Percentiles rank a stretch among this genome's conserved stretches.
Conservation (phyloP, 1,140 invertebrate species). For the Penaeus chinensis region DNA sequence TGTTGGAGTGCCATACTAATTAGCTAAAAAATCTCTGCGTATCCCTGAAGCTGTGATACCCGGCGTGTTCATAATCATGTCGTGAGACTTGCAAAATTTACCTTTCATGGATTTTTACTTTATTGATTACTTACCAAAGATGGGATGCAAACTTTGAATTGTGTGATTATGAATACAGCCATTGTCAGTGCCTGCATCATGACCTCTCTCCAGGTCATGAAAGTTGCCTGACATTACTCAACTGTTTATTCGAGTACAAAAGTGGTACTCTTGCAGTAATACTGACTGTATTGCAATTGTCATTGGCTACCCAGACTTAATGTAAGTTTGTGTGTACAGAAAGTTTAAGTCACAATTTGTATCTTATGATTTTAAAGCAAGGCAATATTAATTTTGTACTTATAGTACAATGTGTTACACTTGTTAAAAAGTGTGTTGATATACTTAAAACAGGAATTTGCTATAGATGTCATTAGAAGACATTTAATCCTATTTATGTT, state of each 20-base stretch:
- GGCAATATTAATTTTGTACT: constrained; percentile 57
- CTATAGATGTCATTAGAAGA: constrained; percentile 44
- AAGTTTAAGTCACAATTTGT: constrained; percentile 29
- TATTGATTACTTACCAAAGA: neutral
- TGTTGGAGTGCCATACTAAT: constrained; percentile 33
- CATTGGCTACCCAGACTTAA: constrained; percentile 42
- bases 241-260: constrained; percentile 31
- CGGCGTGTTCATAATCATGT: constrained; percentile 45
- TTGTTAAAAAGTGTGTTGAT: constrained; percentile 56
- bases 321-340: constrained; percentile 30
- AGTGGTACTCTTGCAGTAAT: constrained; percentile 37
- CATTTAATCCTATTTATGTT: constrained; percentile 45
- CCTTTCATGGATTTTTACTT: neutral
- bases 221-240: constrained; percentile 9
- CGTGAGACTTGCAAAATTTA: neutral
- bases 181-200: neutral
- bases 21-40: constrained; percentile 27
- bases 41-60: constrained; percentile 51
- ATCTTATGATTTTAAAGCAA: constrained; percentile 41
- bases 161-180: constrained; percentile 33
- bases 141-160: constrained; percentile 7
- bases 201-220: neutral
- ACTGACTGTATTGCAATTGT: constrained; percentile 32
- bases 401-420: constrained; percentile 57
- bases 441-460: constrained; percentile 36